Evolutionary conservation across 2,113 vertebrate species (phyloP).

Genomic region (Hippocampus mohnikei): DNA sequence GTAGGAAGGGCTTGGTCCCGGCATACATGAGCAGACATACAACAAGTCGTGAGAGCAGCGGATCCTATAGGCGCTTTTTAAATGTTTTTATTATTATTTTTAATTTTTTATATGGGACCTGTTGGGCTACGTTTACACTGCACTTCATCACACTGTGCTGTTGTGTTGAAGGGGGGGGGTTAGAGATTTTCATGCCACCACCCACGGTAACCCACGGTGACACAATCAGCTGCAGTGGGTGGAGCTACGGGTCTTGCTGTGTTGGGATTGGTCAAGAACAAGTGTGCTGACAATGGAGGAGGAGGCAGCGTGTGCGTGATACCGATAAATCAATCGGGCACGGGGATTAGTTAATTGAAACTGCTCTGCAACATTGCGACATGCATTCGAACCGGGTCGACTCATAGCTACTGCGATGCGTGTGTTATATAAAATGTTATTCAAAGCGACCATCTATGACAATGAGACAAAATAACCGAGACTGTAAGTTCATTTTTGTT

Average conservation of each 20-base stretch:
- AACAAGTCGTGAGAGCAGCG: conserved; percentile 40
- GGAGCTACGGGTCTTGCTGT: conserved; percentile 39
- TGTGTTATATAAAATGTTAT: not conserved
- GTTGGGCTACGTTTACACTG: conserved; percentile 6
- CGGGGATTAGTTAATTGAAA: not conserved
- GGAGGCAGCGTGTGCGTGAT: conserved; percentile 14
- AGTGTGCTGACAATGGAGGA: conserved; percentile 65
- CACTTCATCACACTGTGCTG: not conserved
- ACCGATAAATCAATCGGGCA: conserved; percentile 8
- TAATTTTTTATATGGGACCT: not conserved
- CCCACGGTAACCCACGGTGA: conserved; percentile 71
- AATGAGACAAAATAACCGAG: not conserved
- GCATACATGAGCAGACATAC: conserved; percentile 49
- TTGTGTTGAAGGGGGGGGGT: no score
- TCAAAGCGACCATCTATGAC: not conserved
- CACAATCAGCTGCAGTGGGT: conserved; percentile 67
- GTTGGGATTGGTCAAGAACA: conserved; percentile 65
- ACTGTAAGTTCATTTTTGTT: no score
- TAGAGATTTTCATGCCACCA: no score
- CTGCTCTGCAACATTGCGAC: not conserved
- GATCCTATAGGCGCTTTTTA: not conserved
- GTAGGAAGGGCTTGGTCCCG: conserved; percentile 45
- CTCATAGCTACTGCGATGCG: no score
- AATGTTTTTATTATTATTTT: conserved; percentile 1
- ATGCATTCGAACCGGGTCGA: no score